phyloP scores from a whole-genome alignment of 2,888 invertebrate genomes.

The Cotesia congregata region DNA sequence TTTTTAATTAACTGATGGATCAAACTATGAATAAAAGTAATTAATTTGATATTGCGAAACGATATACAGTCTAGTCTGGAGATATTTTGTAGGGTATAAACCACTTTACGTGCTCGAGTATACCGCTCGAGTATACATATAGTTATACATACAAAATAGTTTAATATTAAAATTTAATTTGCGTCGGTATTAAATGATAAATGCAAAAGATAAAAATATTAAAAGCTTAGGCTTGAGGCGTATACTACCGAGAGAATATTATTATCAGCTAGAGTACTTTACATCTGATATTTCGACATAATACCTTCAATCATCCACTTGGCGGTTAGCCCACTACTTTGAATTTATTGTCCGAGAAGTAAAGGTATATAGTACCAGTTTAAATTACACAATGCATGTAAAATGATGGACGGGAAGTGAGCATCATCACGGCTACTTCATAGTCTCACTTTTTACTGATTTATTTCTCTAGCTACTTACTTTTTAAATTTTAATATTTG shows the following conservation, averaged over 20 bases:
- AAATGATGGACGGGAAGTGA: neutral
- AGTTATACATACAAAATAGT: neutral
- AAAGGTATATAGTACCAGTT: neutral
- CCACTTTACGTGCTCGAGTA: neutral
- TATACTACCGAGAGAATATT: neutral
- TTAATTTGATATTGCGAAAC: neutral
- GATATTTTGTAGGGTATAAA: neutral
- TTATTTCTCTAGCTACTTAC: neutral
- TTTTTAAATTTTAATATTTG: neutral
- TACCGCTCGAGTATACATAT: neutral
- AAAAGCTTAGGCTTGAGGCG: neutral
- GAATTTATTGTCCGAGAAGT: neutral
- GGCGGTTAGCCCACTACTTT: slow-evolving; percentile 5
- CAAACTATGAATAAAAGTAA: neutral
- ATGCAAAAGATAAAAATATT: neutral
- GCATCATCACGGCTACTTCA: neutral
- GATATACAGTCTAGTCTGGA: neutral
- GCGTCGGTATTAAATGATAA: neutral
- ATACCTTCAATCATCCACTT: slow-evolving; percentile 13
- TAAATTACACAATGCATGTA: neutral
- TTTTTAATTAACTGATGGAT: neutral
- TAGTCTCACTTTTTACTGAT: neutral
- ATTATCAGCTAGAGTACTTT: neutral
- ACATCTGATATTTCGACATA: slow-evolving; percentile 2
- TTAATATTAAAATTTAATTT: slow-evolving; percentile 1